Evolutionary conservation across 1,140 invertebrate genomes (phyloP).

Genomic region (Riptortus pedestris): DNA sequence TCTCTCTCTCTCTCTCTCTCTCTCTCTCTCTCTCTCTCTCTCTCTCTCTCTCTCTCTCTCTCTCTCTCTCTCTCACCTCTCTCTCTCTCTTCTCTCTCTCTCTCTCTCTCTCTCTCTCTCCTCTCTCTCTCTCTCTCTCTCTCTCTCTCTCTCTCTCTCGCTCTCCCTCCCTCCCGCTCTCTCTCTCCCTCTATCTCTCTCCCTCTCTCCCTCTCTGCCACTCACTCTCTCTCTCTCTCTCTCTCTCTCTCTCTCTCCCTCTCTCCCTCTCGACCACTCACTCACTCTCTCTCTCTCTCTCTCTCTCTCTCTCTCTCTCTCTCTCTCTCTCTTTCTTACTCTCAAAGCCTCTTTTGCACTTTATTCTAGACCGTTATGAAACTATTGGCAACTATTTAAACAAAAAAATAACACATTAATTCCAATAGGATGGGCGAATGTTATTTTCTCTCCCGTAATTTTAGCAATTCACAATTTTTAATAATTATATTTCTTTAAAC

Average conservation of each 20-base stretch:
- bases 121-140: background rate
- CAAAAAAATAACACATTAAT: too few relatives aligned
- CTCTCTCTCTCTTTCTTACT: slow-evolving; percentile 21
- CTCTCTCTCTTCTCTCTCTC: background rate
- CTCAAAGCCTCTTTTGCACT: background rate
- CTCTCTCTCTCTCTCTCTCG: background rate
- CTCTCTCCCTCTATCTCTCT: slow-evolving; percentile 16
- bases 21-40: too few relatives aligned
- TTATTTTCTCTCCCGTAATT: too few relatives aligned
- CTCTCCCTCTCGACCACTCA: background rate
- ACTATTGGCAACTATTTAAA: too few relatives aligned
- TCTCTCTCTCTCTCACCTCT: background rate
- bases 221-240: background rate
- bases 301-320: background rate
- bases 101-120: background rate
- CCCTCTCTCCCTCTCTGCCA: slow-evolving; percentile 5
- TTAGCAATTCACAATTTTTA: too few relatives aligned
- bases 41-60: too few relatives aligned
- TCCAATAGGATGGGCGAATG: too few relatives aligned
- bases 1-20: too few relatives aligned
- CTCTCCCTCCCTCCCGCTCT: slow-evolving; percentile 6
- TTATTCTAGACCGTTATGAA: too few relatives aligned
- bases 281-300: background rate
- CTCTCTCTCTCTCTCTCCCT: background rate
- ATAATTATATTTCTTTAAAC: too few relatives aligned